Percentiles rank a stretch among this genome's conserved stretches.
Conservation (phyloP, 2,113 vertebrate species). For the Phalacrocorax brasilianus region DNA sequence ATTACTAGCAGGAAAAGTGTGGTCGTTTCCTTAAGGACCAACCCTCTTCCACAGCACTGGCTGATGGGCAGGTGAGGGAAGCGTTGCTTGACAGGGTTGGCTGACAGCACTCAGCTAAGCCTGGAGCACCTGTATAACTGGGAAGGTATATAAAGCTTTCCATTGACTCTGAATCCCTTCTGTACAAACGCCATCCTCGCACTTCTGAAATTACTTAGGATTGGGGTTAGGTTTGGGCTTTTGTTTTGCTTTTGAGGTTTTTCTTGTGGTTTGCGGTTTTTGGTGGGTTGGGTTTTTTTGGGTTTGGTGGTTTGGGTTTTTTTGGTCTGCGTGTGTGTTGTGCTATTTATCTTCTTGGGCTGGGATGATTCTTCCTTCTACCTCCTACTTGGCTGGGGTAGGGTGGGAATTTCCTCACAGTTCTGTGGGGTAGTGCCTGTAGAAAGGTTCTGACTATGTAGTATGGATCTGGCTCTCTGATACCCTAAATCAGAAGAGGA, state of each 20-base stretch:
- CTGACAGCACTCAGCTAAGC: neutral
- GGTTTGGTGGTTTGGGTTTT: neutral
- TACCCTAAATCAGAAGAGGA: neutral
- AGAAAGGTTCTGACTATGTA: neutral
- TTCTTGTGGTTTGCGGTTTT: neutral
- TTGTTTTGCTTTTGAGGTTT: neutral
- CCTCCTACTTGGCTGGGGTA: neutral
- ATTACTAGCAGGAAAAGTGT: neutral
- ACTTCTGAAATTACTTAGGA: neutral
- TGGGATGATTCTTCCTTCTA: neutral
- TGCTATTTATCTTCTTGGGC: neutral
- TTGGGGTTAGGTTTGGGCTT: neutral
- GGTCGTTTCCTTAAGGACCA: neutral
- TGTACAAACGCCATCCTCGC: neutral
- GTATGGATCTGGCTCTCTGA: neutral
- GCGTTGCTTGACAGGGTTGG: neutral
- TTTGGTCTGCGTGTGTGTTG: conserved; percentile 22
- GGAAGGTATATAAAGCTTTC: conserved; percentile 38
- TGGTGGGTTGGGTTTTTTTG: neutral
- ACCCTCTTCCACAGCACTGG: neutral
- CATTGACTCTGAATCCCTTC: neutral
- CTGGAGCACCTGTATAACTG: neutral
- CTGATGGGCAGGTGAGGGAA: neutral
- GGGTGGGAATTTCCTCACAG: neutral
- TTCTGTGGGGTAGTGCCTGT: neutral